phyloP scores from a whole-genome alignment of 2,113 vertebrate genomes.

The Glaucomys volans region DNA sequence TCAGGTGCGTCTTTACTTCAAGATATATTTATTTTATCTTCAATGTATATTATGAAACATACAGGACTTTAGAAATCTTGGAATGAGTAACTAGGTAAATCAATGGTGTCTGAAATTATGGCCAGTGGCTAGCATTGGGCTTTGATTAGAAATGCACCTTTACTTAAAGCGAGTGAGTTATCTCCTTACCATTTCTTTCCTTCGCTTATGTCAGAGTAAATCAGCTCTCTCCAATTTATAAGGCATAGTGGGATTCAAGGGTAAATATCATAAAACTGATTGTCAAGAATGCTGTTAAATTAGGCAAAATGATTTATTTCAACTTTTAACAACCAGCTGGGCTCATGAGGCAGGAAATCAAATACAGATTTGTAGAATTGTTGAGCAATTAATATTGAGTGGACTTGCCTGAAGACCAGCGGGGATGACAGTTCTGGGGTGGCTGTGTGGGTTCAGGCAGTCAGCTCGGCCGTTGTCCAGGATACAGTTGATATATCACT shows the following conservation, averaged over 20 bases:
- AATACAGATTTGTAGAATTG: slow-evolving; percentile 45
- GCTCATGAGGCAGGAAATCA: slow-evolving; percentile 47
- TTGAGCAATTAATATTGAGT: slow-evolving; percentile 2
- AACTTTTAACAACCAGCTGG: slow-evolving; percentile 58
- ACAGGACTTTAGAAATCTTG: background rate
- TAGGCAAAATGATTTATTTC: slow-evolving; percentile 63
- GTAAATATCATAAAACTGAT: slow-evolving; percentile 66
- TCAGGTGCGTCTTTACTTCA: background rate
- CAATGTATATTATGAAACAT: background rate
- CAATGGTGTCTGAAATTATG: background rate
- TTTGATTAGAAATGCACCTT: background rate
- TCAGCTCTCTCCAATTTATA: background rate
- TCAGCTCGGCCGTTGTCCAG: background rate
- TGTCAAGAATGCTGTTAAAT: slow-evolving; percentile 56
- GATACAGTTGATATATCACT: background rate
- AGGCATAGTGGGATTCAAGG: slow-evolving; percentile 15
- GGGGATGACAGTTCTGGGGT: background rate
- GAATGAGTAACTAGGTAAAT: background rate
- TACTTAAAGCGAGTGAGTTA: background rate
- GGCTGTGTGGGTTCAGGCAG: background rate
- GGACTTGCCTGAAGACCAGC: background rate
- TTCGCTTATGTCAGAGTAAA: background rate
- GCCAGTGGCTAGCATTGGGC: background rate
- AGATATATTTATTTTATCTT: background rate
- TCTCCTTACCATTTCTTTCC: background rate